Evolutionary conservation across 2,113 vertebrate species (phyloP).

Genomic region (Ciconia boyciana): DNA sequence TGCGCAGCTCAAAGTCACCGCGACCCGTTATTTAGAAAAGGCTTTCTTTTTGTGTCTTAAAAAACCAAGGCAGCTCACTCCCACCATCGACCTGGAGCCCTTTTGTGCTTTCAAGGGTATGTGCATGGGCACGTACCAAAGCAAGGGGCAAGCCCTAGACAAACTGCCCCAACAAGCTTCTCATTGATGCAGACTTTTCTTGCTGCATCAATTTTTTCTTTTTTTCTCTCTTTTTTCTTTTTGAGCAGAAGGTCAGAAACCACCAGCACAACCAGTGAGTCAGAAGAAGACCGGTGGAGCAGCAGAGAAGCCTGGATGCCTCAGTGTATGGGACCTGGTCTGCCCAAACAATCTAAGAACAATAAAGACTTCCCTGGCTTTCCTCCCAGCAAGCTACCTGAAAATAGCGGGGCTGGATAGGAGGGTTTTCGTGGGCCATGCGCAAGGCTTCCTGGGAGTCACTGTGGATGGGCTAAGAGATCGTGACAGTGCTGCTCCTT

Average conservation of each 20-base stretch:
- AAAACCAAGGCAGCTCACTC: background rate
- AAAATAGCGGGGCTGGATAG: background rate
- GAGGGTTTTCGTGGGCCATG: background rate
- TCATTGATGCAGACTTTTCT: background rate
- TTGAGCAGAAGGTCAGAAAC: background rate
- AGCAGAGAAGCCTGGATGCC: background rate
- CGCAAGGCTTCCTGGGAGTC: background rate
- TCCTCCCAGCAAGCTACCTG: background rate
- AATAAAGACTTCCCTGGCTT: background rate
- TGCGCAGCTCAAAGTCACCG: accelerated
- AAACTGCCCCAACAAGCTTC: background rate
- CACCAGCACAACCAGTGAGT: background rate
- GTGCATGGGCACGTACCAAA: background rate
- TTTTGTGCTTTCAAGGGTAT: background rate
- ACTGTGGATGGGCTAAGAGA: background rate
- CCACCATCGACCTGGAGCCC: accelerated
- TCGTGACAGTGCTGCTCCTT: background rate
- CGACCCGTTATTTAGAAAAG: background rate
- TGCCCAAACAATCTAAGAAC: background rate
- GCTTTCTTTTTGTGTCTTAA: background rate
- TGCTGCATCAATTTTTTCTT: no score
- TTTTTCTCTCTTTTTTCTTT: no score
- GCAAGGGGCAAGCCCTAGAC: background rate
- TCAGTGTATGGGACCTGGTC: accelerated
- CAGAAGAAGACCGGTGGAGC: background rate